Base-by-base conservation (phyloP, 2,113 vertebrate species). In the Geococcyx californianus region DNA sequence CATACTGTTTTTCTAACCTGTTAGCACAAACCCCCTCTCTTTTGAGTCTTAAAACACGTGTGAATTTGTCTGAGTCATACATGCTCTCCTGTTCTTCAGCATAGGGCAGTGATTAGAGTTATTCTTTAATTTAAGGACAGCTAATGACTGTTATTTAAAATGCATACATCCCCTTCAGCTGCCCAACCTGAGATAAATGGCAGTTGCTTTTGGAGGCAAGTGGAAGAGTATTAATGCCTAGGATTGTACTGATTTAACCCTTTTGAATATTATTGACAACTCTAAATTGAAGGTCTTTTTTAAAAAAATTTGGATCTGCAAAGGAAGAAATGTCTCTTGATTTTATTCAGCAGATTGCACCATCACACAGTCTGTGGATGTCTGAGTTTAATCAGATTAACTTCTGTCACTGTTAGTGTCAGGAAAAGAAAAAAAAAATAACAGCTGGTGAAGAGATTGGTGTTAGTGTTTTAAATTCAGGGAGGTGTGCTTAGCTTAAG, bases 1-100 rank as follows among this genome's bases (percentile, higher is more conserved):
- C 47, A 36, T 51, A 40, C 33, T 64, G 56, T 84, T 96, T 84
- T 82, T 82, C 33, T 89, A 92, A 92, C 86, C 52, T 92, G 69
- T 84, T 94, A 81, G 80, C 64, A 90, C 68, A 87, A 86, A 80
- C 4, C 4, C 2, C 34, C 6, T 84, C 36, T 90, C 63, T 64
- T 84, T 11, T 49, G 64, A 89, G 54, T 70, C 47, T 87, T 44
- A 84, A 44, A 94, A 78, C 24, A 49, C 29, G 60, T 25, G n/a
- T 68, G 73, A 92, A 56, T 16, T 72, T 49, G 24, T 29, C 20
- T 93, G 83, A 90, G 38, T 92, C 72, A 90, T 62, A 62, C 21
- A 9, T 20, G 16, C 36, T 86, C 31, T 51, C 25, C 83, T 79
- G 55, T 74, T 93, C 85, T 78, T 77, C 38, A 89, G 33, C 47